phyloP scores from a whole-genome alignment of 2,888 invertebrate species.

The Lochmaea crataegi region DNA sequence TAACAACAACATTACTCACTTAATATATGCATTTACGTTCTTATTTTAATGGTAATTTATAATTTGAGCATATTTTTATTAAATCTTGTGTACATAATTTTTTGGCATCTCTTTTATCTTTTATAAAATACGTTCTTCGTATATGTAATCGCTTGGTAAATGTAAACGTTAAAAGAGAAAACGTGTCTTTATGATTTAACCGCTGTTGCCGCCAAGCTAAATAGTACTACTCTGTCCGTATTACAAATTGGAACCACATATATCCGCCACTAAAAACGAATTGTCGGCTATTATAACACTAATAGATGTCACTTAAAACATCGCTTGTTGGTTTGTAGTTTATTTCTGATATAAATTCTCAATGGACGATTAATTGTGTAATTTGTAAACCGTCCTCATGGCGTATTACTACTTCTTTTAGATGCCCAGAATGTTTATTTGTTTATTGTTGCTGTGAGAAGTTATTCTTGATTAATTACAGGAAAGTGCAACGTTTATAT shows the following conservation, averaged over 20 bases:
- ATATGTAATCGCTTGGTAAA: constrained; percentile 14
- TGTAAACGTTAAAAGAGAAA: constrained; percentile 24
- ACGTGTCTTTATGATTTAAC: background rate
- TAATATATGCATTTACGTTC: no score
- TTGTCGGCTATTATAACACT: constrained; percentile 53
- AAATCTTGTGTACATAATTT: background rate
- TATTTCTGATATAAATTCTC: constrained; percentile 53
- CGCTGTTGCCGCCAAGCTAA: background rate
- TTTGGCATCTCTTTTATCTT: background rate
- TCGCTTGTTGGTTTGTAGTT: constrained; percentile 46
- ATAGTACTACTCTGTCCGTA: constrained; percentile 4
- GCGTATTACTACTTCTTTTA: constrained; percentile 23
- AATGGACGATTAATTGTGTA: constrained; percentile 51
- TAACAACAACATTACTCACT: no score
- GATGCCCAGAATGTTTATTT: constrained; percentile 12
- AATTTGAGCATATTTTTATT: no score
- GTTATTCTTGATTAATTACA: constrained; percentile 23
- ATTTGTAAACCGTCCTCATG: constrained; percentile 51
- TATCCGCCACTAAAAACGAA: constrained; percentile 44
- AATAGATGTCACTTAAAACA: constrained; percentile 54
- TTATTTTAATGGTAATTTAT: no score
- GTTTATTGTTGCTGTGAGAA: constrained; percentile 18
- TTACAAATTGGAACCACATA: constrained; percentile 41
- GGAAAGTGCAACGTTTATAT: constrained; percentile 14
- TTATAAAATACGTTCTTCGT: background rate